Conservation (phyloP, 2,113 vertebrate species). For the Ascaphus truei region DNA sequence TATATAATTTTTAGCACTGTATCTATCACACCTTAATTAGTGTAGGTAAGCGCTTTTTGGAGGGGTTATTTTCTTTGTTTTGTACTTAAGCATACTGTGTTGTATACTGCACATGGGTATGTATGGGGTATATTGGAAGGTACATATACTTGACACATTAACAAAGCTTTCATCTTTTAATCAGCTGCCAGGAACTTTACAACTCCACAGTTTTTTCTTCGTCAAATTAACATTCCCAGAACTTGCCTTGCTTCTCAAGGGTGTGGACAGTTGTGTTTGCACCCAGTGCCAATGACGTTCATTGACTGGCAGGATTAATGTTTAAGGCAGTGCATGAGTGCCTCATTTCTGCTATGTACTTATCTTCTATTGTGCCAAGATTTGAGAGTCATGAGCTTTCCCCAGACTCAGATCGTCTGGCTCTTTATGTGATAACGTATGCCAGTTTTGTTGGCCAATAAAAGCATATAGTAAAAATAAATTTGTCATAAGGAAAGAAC, state of each 20-base stretch:
- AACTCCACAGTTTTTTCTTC: no score
- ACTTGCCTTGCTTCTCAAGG: conserved; percentile 29
- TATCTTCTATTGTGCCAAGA: conserved; percentile 46
- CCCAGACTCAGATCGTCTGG: conserved; percentile 61
- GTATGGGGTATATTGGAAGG: no score
- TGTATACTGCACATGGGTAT: no score
- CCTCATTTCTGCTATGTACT: conserved; percentile 44
- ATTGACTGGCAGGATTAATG: conserved; percentile 37
- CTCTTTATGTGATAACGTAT: conserved; percentile 57
- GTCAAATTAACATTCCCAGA: background rate
- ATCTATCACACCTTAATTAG: no score
- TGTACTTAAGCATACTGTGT: no score
- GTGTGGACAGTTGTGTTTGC: conserved; percentile 35
- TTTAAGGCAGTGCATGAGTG: conserved; percentile 44
- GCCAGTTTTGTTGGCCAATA: conserved; percentile 63
- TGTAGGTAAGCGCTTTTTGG: no score
- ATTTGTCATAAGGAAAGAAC: conserved; percentile 70
- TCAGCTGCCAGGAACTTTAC: no score
- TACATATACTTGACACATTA: no score
- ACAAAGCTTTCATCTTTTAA: no score
- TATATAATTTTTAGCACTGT: no score
- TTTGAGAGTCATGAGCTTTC: conserved; percentile 51
- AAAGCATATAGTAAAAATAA: conserved; percentile 76
- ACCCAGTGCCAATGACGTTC: conserved; percentile 23
- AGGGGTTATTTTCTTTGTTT: no score